These are phyloP conservation scores for Chloebia gouldiae DNA, from an alignment of 2,113 vertebrate genomes.

Conservation along the genomic window DNA sequence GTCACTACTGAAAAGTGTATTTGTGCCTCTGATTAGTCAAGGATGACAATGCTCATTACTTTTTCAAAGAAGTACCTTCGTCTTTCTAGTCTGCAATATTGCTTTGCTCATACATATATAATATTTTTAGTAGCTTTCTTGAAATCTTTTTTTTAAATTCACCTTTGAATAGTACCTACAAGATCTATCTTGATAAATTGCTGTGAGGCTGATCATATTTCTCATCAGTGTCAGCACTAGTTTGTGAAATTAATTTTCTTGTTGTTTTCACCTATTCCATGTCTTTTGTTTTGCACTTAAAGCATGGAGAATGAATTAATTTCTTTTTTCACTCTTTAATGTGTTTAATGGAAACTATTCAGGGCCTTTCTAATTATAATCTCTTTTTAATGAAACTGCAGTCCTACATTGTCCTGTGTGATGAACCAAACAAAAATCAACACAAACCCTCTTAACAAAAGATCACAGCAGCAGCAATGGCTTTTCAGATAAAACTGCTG, in stretches of 20 bases:
- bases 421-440: not conserved
- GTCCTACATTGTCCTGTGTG: not conserved
- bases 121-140: not conserved
- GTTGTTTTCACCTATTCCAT: not conserved
- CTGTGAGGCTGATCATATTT: not conserved
- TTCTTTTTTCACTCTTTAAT: not conserved
- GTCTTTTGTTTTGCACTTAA: not conserved
- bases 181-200: not conserved
- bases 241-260: not conserved
- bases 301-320: not conserved
- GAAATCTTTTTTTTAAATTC: not conserved
- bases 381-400: not conserved
- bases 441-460: not conserved
- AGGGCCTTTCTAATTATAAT: not conserved
- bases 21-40: not conserved
- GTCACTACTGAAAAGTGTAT: not conserved
- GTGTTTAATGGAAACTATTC: not conserved
- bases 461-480: not conserved
- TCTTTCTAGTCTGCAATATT: not conserved
- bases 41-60: not conserved
- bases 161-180: not conserved
- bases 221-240: not conserved
- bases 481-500: not conserved
- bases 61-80: not conserved
- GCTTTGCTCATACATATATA: not conserved